Evolutionary conservation across 2,113 vertebrate genomes (phyloP).

Genomic region (Malurus cyaneus): DNA sequence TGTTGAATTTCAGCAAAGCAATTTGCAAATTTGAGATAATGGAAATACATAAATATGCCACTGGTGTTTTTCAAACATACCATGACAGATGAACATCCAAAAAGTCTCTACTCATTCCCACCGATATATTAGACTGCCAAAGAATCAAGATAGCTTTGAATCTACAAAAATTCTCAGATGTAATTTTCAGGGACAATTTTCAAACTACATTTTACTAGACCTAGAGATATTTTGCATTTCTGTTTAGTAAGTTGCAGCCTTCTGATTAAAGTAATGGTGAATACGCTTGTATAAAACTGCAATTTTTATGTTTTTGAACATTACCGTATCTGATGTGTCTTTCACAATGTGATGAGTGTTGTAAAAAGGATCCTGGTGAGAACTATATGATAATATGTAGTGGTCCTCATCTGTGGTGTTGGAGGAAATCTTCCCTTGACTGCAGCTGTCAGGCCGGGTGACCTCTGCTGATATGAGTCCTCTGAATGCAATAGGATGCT

Average conservation of each 20-base stretch:
- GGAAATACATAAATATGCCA: neutral
- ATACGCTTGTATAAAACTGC: neutral
- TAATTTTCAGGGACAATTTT: neutral
- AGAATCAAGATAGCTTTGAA: neutral
- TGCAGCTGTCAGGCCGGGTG: neutral
- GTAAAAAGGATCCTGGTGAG: neutral
- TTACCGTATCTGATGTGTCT: neutral
- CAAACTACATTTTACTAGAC: neutral
- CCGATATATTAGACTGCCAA: neutral
- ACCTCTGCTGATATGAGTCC: neutral
- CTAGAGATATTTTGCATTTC: neutral
- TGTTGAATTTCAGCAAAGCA: neutral
- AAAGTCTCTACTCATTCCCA: neutral
- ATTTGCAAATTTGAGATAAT: neutral
- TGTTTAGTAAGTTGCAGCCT: neutral
- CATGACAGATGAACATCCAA: neutral
- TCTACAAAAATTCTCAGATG: neutral
- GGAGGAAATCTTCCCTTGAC: neutral
- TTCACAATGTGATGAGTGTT: neutral
- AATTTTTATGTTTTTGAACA: neutral
- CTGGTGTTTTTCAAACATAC: neutral
- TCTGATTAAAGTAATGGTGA: neutral
- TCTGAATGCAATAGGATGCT: neutral
- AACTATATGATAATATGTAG: neutral
- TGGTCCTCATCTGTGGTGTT: neutral